A percentile compares a stretch with the other conserved stretches of the same genome.
Evolutionary conservation across 2,888 invertebrate species (phyloP).

Genomic region (Cyaniris semiargus): DNA sequence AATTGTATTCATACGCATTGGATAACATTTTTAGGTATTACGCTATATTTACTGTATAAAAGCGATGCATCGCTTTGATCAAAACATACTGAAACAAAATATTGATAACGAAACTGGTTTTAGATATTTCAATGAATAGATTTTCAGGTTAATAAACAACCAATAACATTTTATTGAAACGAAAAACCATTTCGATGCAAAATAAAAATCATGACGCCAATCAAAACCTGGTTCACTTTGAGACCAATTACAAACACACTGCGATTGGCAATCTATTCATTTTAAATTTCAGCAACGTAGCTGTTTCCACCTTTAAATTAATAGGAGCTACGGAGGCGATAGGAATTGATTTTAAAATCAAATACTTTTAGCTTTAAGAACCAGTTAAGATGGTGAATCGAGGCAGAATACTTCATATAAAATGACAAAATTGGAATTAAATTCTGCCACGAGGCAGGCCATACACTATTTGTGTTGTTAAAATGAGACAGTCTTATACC

Average conservation of each 20-base stretch:
- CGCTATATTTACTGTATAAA: too few relatives aligned
- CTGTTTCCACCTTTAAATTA: neutral
- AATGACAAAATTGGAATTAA: too few relatives aligned
- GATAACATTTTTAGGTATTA: too few relatives aligned
- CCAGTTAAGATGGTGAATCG: too few relatives aligned
- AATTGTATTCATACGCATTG: too few relatives aligned
- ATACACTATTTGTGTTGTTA: neutral
- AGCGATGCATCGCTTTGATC: neutral
- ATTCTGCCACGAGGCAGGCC: too few relatives aligned
- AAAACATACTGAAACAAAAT: neutral
- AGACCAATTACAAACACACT: conserved; percentile 25
- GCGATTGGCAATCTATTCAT: conserved; percentile 17
- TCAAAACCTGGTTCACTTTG: conserved; percentile 20
- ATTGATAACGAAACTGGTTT: neutral
- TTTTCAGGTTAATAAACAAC: neutral
- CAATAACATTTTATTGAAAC: conserved; percentile 6
- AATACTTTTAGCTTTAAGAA: neutral
- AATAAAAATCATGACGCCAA: conserved; percentile 20
- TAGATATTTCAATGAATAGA: neutral
- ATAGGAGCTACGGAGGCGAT: neutral
- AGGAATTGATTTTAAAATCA: neutral
- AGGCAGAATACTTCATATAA: too few relatives aligned
- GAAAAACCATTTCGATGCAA: conserved; percentile 13
- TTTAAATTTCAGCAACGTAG: conserved; percentile 4
- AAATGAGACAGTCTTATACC: conserved; percentile 39